These are phyloP conservation scores for Leptonema lineaticorne DNA, from an alignment of 1,140 invertebrate genomes.

Conservation along the genomic window DNA sequence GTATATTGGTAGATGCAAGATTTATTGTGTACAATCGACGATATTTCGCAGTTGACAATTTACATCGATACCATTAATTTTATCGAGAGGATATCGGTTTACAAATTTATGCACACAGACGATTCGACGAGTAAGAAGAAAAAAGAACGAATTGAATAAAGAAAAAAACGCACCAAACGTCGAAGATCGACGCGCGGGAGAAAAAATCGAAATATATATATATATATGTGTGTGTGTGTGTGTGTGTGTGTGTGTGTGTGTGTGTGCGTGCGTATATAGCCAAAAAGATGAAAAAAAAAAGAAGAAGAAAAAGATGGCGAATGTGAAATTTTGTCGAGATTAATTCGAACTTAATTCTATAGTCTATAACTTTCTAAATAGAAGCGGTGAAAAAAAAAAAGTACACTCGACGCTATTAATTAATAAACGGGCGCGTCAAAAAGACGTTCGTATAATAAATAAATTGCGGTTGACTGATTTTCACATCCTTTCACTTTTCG, in stretches of 20 bases:
- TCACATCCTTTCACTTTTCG: conserved; percentile 29
- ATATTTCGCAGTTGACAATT: conserved; percentile 18
- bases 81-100: conserved; percentile 18
- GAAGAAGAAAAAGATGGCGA: conserved; percentile 5
- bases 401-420: conserved; percentile 12
- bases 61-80: conserved; percentile 18
- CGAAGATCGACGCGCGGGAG: no score
- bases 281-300: no score
- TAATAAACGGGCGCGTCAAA: conserved; percentile 21
- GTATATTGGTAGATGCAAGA: background rate
- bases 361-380: conserved; percentile 4
- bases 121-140: background rate
- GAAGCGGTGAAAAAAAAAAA: background rate
- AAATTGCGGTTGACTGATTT: conserved; percentile 20
- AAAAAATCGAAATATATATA: no score
- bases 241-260: no score
- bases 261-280: no score
- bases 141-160: background rate
- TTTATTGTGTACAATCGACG: conserved; percentile 8
- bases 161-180: background rate
- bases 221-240: no score
- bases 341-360: background rate
- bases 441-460: conserved; percentile 12
- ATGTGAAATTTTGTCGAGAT: conserved; percentile 8
- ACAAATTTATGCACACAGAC: conserved; percentile 13